Evolutionary conservation across 2,797 vertebrate species (phyloP).

Genomic region (Eulemur albifrons): DNA sequence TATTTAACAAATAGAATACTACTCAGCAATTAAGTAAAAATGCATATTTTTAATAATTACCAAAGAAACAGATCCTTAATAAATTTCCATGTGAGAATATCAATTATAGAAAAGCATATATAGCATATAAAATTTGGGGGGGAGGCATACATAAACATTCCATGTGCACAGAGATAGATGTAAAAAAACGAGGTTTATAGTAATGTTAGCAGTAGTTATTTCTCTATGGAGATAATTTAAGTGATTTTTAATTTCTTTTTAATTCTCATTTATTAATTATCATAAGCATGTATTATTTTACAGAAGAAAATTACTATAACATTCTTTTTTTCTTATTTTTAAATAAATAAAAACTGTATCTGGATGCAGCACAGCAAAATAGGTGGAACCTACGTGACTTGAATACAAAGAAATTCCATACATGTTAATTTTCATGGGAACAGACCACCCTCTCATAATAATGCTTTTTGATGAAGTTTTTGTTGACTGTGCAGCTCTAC

Average conservation of each 20-base stretch:
- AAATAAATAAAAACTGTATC: not conserved
- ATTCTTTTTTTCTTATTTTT: conserved; percentile 29
- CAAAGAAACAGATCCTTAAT: not conserved
- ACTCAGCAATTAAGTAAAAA: not conserved
- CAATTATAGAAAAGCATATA: not conserved
- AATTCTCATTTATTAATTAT: not conserved
- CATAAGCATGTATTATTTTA: not conserved
- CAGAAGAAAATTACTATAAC: not conserved
- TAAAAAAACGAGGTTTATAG: not conserved
- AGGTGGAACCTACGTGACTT: not conserved
- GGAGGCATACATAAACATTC: not conserved
- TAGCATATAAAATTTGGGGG: not conserved
- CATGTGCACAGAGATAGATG: not conserved
- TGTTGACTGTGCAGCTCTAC: not conserved
- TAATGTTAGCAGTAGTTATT: not conserved
- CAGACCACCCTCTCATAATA: not conserved
- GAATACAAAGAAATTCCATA: not conserved
- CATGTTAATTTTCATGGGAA: not conserved
- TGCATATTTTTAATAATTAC: not conserved
- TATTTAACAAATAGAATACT: not conserved
- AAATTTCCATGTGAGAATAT: not conserved
- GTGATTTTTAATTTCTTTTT: not conserved
- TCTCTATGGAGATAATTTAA: not conserved
- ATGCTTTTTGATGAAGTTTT: not conserved
- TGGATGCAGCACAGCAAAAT: not conserved